Evolutionary conservation across 2,797 vertebrate species (phyloP).

Genomic region (Syngnathus acus): DNA sequence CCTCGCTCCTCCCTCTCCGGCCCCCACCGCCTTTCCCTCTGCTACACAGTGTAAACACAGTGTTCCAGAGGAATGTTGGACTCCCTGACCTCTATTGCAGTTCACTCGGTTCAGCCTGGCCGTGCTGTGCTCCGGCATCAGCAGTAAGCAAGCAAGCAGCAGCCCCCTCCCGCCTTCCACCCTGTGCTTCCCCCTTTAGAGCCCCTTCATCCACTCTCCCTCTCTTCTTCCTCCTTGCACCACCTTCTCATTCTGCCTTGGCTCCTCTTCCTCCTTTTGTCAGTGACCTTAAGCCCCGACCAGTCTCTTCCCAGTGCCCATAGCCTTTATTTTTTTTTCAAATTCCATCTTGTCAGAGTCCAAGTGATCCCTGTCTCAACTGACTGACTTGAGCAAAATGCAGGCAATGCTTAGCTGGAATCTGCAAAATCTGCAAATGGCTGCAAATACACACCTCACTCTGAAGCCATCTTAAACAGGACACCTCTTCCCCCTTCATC

Average conservation of each 20-base stretch:
- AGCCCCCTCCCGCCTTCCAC: constrained; percentile 6
- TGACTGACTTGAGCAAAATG: neutral
- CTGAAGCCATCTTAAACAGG: neutral
- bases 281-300: constrained; percentile 12
- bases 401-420: neutral
- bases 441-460: neutral
- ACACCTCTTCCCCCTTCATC: neutral
- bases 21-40: constrained; percentile 35
- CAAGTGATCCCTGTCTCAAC: neutral
- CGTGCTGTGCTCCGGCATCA: constrained; percentile 60
- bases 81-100: constrained; percentile 74
- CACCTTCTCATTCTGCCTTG: constrained; percentile 13
- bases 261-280: constrained; percentile 3
- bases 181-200: constrained; percentile 10
- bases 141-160: constrained; percentile 20
- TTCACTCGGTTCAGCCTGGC: constrained; percentile 77
- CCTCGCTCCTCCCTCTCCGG: constrained; percentile 19
- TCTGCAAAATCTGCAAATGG: neutral
- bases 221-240: constrained; percentile 9
- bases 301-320: constrained; percentile 9
- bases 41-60: constrained; percentile 75
- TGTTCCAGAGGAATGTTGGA: constrained; percentile 79
- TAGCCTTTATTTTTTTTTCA: neutral
- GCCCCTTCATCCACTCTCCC: constrained; percentile 29
- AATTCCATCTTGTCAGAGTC: neutral